These are phyloP conservation scores for Choreutis nemorana DNA, from an alignment of 2,888 invertebrate genomes.

Conservation along the genomic window DNA sequence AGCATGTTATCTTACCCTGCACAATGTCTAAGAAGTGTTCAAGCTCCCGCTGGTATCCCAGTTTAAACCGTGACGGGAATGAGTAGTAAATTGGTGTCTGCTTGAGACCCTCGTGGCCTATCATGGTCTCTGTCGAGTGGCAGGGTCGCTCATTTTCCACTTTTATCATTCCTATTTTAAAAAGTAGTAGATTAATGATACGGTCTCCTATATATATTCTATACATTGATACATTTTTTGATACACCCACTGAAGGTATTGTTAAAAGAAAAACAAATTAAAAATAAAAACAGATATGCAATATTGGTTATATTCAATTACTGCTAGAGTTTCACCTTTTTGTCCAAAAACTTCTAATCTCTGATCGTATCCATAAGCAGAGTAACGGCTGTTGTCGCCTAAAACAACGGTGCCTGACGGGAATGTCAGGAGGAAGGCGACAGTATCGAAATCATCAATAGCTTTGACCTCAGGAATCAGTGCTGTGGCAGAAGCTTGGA, in stretches of 20 bases:
- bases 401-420: constrained; percentile 69
- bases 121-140: constrained; percentile 40
- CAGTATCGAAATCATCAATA: constrained; percentile 71
- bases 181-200: background rate
- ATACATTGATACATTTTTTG: background rate
- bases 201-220: background rate
- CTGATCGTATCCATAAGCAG: constrained; percentile 74
- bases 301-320: background rate
- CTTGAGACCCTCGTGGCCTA: constrained; percentile 40
- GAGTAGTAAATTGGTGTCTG: constrained; percentile 67
- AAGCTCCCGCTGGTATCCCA: constrained; percentile 61
- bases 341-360: constrained; percentile 71
- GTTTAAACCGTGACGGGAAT: constrained; percentile 65
- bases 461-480: constrained; percentile 68
- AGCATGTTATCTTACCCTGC: constrained; percentile 36
- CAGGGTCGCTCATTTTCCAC: constrained; percentile 63
- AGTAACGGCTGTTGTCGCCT: constrained; percentile 70
- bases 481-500: constrained; percentile 43
- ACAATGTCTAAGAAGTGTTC: constrained; percentile 69
- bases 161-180: constrained; percentile 44
- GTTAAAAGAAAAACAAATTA: too few species aligned
- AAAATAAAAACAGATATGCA: constrained; percentile 1
- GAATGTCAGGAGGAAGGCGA: constrained; percentile 67
- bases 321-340: constrained; percentile 60
- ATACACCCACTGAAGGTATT: too few species aligned